Base-by-base conservation (phyloP, 2,797 vertebrate genomes). In the Lepidocolaptes lacrymiger region DNA sequence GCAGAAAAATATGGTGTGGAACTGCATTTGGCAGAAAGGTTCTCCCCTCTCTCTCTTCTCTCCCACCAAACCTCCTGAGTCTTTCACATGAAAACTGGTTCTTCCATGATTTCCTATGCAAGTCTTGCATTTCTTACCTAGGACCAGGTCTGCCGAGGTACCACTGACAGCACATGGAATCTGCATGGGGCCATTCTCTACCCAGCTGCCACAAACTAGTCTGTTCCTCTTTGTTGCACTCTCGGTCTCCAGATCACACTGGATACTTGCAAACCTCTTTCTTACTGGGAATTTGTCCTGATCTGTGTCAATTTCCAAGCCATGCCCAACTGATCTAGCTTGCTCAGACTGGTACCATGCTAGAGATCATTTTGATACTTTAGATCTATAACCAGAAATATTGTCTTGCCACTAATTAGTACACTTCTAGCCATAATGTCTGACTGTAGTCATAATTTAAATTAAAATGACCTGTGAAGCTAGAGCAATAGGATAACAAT, bases 261-360 rank as follows among this genome's bases (percentile, higher is more conserved):
- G 72, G 37, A 19, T 74, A 17, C 13, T 66, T 37, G 14, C 30
- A 58, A 49, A 43, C 6, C 2, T 15, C 19, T 34, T 26, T 15
- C 19, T 34, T 26, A 9, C 39, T 39, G 27, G 19, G 24, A 74
- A 43, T 67, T 36, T 32, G 17, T 8, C 24, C 18, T 41, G 34
- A 30, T 24, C 27, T 37, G 8, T 36, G 11, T 32, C 51, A 43
- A 32, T 49, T 69, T 39, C 34, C 48, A 76, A 54, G 27, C 8
- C 17, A 61, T 37, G 26, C 9, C 41, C 6, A 37, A 8, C 2
- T 37, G 4, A 14, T 16, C 34, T 28, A 44, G 7, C 8, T 88
- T 7, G 0, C 20, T 49, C 26, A 49, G 41, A 34, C 23, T 5
- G 26, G 4, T 59, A 68, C 10, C 3, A 16, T 5, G 8, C 4